Evolutionary conservation across 2,113 vertebrate genomes (phyloP), one percentile per base, ranked within the genome.

Genomic region (Spermophilus dauricus): DNA sequence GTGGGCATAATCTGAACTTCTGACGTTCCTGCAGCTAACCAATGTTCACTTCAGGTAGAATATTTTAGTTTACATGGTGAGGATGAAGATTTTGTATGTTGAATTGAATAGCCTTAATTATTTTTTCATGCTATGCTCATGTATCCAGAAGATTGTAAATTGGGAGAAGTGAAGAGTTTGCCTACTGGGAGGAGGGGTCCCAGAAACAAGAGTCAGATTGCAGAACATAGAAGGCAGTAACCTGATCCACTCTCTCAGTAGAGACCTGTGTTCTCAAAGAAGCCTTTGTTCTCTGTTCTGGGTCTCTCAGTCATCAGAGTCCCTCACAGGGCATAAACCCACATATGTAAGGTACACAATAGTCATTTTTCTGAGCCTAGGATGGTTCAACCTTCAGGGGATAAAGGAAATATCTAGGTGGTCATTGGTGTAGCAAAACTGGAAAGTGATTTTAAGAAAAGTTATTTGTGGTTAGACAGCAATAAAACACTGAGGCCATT

Each of bases 361-460:
- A 37, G 37, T 37, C 37, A 37, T 37, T 37, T 37, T 42, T 42
- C 39, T 85, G 72, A 87, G 93, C 39, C 0, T 28, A 48, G n/a
- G 30, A 20, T 77, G 28, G 37, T 67, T 94, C 17, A 76, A 8
- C 20, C 13, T 67, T 37, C 26, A 65, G 39, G 17, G 30, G 32
- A 88, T 34, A 84, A 96, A 80, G 24, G 51, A 92, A 77, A 85
- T 72, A 17, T 53, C 48, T 80, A 56, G 14, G 12, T 6, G n/a
- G 10, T 80, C n/a, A 28, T 70, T 89, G 82, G 24, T 89, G 83
- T 91, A 92, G 69, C 18, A 92, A 37, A 91, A 72, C 1, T 48
- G 4, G 20, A 32, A 93, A 78, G 65, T 88, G 11, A 89, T 86
- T 73, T 97, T 85, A 86, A 85, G 65, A 85, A 95, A 84, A 93